A percentile compares a stretch with the other conserved stretches of the same genome.
These are phyloP conservation scores for Thoracochromis brauschi DNA, from an alignment of 2,113 vertebrate genomes.

Conservation along the genomic window DNA sequence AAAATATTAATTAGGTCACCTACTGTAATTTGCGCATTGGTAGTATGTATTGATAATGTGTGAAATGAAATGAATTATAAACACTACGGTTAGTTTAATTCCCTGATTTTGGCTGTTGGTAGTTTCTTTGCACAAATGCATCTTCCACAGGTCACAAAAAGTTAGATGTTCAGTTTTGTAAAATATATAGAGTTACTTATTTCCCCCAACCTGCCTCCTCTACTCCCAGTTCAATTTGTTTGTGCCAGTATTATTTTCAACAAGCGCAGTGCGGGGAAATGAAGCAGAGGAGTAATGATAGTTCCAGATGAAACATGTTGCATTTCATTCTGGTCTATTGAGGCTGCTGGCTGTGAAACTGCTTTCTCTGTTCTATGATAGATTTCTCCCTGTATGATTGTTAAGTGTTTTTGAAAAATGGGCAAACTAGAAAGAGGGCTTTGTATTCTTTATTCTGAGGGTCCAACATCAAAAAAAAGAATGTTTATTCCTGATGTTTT, in stretches of 20 bases:
- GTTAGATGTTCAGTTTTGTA: not conserved
- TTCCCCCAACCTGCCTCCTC: not conserved
- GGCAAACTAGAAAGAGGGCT: not conserved
- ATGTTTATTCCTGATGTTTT: not conserved
- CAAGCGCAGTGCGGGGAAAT: not conserved
- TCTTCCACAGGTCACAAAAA: not conserved
- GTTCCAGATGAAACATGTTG: not conserved
- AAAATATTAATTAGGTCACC: not conserved
- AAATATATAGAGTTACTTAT: not conserved
- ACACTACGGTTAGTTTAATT: not conserved
- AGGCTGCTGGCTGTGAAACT: not conserved
- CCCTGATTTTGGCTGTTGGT: not conserved
- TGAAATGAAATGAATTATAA: not conserved
- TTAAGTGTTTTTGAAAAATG: not conserved
- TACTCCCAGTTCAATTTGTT: not conserved
- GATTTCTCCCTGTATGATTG: not conserved
- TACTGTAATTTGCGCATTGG: rapidly evolving
- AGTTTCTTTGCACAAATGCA: not conserved
- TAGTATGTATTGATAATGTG: not conserved
- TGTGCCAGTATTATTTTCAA: not conserved
- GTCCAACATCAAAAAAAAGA: not conserved
- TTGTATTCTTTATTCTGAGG: not conserved
- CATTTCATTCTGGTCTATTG: not conserved
- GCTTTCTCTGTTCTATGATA: not conserved
- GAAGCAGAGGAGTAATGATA: not conserved